Conservation (phyloP, 37 sponge, comb jelly and placozoan species). For the Spongilla lacustris region DNA sequence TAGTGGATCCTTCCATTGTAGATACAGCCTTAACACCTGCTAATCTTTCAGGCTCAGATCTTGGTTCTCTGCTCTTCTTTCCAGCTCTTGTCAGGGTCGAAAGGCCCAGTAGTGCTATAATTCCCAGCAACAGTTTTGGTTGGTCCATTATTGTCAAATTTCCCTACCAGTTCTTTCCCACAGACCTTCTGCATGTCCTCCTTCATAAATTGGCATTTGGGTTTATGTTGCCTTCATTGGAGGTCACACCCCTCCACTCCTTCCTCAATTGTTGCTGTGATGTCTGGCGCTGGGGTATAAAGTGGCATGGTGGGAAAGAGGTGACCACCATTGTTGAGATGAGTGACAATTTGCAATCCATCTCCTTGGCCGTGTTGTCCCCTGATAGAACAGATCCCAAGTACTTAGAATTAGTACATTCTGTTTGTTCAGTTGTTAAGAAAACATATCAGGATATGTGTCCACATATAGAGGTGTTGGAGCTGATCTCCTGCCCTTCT, state of each 20-base stretch:
- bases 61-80: neutral
- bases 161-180: neutral
- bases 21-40: neutral
- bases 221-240: neutral
- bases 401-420: neutral
- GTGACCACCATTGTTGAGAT: slow-evolving; percentile 11
- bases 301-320: neutral
- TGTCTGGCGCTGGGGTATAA: slow-evolving; percentile 4
- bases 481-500: neutral
- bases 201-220: neutral
- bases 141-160: neutral
- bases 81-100: neutral
- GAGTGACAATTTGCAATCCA: neutral
- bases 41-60: neutral
- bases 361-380: neutral
- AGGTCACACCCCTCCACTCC: neutral
- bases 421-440: neutral
- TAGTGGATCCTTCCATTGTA: neutral
- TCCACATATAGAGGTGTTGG: neutral
- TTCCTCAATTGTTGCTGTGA: neutral
- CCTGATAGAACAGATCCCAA: neutral
- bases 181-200: neutral
- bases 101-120: neutral
- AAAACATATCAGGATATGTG: neutral
- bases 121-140: slow-evolving; percentile 4